Base-by-base conservation (phyloP, 2,888 invertebrate species). In the Andrena camellia region DNA sequence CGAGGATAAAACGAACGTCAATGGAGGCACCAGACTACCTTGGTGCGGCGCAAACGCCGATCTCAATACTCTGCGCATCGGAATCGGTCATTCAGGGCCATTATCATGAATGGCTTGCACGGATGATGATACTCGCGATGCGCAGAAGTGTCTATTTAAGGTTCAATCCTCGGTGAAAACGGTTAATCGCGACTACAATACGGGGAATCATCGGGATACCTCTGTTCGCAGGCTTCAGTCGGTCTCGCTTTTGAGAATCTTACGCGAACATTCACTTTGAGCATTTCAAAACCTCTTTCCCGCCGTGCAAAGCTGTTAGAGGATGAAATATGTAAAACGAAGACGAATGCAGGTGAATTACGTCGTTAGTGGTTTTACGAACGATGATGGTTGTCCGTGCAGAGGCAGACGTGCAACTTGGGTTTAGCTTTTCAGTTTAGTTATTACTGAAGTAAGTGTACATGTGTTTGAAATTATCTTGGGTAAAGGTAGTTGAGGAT, bases 1-100 rank as follows among this genome's bases (percentile, higher is more conserved):
- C 72, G 76, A 79, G 76, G 20, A 64, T 71, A 29, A 17, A 71
- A 69, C 50, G 62, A 33, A 77, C 64, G 76, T 73, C 33, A 42
- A 6, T 31, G 54, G 13, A 42, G 35, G 42, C 57, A 20, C 2
- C 26, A n/a, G n/a, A 17, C 42, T 31, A 8, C 10, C 8, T 35
- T 31, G 10, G 6, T 3, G 59, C 7, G 5, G 62, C 8, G 7
- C 13, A n/a, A 42, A 42, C 20, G 33, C 4, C 64, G 54, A 63
- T 71, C 48, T 62, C 52, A 54, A 63, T 71, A 42, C 50, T 13
- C 42, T 1, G 20, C 13, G 10, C 57, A 33, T 3, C 0, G 42
- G 35, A 57, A 79, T 78, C 62, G 23, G 52, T 23, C 79, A 50
- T 73, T 68, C 48, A 62, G 52, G 48, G 31, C 50, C 17, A 26